Evolutionary conservation across 1,140 invertebrate species (phyloP).

Genomic region (Mactra quadrangularis): DNA sequence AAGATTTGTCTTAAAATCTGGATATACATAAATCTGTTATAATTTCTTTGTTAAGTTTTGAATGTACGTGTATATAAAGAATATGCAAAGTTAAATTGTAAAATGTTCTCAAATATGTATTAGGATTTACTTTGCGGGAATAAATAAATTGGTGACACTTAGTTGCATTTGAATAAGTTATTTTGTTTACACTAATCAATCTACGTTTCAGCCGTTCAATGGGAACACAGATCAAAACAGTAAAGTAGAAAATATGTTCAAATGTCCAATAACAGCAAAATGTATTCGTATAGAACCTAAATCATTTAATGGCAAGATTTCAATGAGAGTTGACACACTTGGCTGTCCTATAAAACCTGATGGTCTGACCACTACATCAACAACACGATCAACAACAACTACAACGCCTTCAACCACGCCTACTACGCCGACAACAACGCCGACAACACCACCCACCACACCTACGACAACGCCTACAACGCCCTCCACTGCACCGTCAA

Average conservation of each 20-base stretch:
- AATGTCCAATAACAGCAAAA: conserved; percentile 31
- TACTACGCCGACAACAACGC: background rate
- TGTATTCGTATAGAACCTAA: conserved; percentile 33
- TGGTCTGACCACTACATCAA: background rate
- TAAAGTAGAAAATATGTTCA: conserved; percentile 14
- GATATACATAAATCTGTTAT: no score
- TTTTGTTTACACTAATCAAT: no score
- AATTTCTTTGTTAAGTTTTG: no score
- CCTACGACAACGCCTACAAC: background rate
- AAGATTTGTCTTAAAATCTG: no score
- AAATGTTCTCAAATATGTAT: no score
- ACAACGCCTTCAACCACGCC: conserved; percentile 12
- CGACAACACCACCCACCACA: conserved; percentile 7
- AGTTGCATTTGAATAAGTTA: no score
- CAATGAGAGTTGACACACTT: conserved; percentile 34
- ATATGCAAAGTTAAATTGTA: no score
- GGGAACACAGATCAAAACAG: conserved; percentile 36
- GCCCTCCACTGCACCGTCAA: background rate
- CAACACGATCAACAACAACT: conserved; percentile 9
- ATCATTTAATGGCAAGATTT: conserved; percentile 23
- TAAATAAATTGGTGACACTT: no score
- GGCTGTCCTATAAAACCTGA: conserved; percentile 37
- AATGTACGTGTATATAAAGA: no score
- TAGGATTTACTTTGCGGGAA: no score
- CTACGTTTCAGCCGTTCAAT: conserved; percentile 43